These are phyloP conservation scores for Drosophila varians DNA, from an alignment of 1,140 invertebrate species.

Conservation along the genomic window DNA sequence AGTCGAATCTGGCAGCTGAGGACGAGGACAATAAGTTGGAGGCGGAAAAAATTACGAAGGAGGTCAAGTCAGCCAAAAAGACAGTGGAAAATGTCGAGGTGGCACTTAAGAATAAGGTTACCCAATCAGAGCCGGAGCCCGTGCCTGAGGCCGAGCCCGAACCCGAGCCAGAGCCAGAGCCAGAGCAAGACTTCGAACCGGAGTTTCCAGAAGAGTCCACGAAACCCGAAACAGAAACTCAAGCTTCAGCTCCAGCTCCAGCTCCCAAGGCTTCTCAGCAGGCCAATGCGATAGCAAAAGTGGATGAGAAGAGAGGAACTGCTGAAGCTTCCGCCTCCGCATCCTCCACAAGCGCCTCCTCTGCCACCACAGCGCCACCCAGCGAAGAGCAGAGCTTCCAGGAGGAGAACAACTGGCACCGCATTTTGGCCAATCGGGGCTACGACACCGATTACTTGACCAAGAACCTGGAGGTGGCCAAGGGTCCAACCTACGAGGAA, in stretches of 20 bases:
- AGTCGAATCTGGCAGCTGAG: constrained; percentile 2
- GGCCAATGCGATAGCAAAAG: constrained; percentile 12
- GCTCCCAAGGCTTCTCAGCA: not conserved
- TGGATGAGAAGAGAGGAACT: not conserved
- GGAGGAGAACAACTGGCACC: constrained; percentile 38
- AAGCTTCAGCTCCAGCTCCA: not conserved
- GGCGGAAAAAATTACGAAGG: not conserved
- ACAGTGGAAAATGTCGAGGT: not conserved
- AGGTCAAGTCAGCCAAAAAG: not conserved
- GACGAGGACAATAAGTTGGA: not conserved
- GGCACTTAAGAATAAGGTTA: constrained; percentile 3
- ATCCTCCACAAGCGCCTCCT: not conserved
- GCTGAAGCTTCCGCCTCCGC: constrained; percentile 3
- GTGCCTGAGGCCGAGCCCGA: not conserved
- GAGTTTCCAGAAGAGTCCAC: not conserved
- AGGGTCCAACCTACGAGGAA: constrained; percentile 28
- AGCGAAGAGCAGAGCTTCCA: not conserved
- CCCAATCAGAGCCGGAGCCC: not conserved
- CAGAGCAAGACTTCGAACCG: too few species aligned
- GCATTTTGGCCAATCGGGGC: constrained; percentile 62
- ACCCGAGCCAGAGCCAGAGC: constrained; percentile 8
- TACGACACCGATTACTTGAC: constrained; percentile 62
- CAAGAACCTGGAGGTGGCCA: constrained; percentile 35
- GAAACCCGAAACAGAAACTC: not conserved
- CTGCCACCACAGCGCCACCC: not conserved